Conservation (phyloP, 64 coral and sea anemone genomes). For the Stichodactyla mertensii region DNA sequence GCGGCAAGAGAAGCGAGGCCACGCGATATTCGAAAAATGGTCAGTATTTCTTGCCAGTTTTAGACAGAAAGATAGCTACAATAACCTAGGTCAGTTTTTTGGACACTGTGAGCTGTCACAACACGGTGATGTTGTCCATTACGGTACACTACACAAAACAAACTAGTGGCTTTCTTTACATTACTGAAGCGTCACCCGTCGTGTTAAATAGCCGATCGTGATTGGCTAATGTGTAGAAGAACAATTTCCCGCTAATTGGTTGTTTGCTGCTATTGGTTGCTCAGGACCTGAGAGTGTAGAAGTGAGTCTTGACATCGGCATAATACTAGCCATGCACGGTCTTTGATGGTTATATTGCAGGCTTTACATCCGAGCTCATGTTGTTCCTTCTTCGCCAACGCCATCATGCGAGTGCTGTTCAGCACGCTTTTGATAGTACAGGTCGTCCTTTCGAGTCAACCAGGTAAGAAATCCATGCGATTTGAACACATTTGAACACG, state of each 20-base stretch:
- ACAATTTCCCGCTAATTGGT: constrained; percentile 83
- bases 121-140: constrained; percentile 89
- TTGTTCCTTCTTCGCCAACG: constrained; percentile 41
- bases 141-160: constrained; percentile 90
- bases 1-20: neutral
- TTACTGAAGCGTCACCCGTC: constrained; percentile 79
- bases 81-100: constrained; percentile 80
- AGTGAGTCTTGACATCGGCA: constrained; percentile 67
- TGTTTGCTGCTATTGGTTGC: constrained; percentile 88
- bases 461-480: neutral
- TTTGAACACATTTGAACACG: constrained; percentile 1
- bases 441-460: constrained; percentile 11
- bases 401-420: constrained; percentile 84
- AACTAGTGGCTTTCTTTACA: constrained; percentile 90
- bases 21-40: neutral
- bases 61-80: constrained; percentile 33
- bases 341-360: constrained; percentile 70
- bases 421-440: constrained; percentile 70
- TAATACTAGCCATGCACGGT: constrained; percentile 74
- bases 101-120: constrained; percentile 86
- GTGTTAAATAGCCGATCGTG: constrained; percentile 55
- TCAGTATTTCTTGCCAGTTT: neutral
- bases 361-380: constrained; percentile 54
- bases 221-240: constrained; percentile 58
- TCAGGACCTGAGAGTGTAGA: constrained; percentile 58